These are phyloP conservation scores for Corythucha ciliata DNA, from an alignment of 2,888 invertebrate genomes.

Conservation along the genomic window DNA sequence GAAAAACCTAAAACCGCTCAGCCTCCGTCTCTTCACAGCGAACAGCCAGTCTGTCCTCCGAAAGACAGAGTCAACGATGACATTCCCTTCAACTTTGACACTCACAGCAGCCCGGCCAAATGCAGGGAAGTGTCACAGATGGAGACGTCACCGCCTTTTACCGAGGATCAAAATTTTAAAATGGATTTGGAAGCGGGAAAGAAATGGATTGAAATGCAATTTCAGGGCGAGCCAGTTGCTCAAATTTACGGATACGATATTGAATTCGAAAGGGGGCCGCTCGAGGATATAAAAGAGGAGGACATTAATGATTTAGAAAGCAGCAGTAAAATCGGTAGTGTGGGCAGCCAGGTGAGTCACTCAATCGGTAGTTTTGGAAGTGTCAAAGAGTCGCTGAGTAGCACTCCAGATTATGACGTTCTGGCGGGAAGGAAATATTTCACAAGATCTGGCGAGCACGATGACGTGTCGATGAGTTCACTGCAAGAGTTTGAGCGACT, in stretches of 20 bases:
- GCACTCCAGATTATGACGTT: slow-evolving; percentile 85
- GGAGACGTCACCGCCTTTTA: slow-evolving; percentile 35
- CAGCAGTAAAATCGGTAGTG: slow-evolving; percentile 64
- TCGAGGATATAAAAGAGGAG: slow-evolving; percentile 88
- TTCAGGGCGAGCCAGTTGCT: slow-evolving; percentile 57
- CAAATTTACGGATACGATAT: slow-evolving; percentile 58
- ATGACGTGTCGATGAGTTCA: slow-evolving; percentile 85
- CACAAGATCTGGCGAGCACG: slow-evolving; percentile 73
- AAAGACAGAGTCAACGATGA: slow-evolving; percentile 47
- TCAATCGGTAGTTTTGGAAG: slow-evolving; percentile 67
- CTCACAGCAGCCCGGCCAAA: slow-evolving; percentile 47
- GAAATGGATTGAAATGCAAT: slow-evolving; percentile 84
- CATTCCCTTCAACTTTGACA: slow-evolving; percentile 57
- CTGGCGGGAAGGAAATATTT: slow-evolving; percentile 74
- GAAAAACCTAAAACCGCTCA: slow-evolving; percentile 52
- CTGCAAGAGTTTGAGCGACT: slow-evolving; percentile 89
- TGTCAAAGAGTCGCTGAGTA: slow-evolving; percentile 79
- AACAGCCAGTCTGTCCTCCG: slow-evolving; percentile 54
- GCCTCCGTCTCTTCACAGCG: background rate
- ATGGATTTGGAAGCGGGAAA: slow-evolving; percentile 57
- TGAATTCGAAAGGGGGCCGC: slow-evolving; percentile 70
- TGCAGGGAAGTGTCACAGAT: slow-evolving; percentile 30
- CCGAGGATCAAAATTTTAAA: slow-evolving; percentile 46
- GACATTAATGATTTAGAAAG: slow-evolving; percentile 78
- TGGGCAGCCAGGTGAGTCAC: slow-evolving; percentile 62